phyloP scores from a whole-genome alignment of 2,797 vertebrate species.

The Enteromius treurensis region DNA sequence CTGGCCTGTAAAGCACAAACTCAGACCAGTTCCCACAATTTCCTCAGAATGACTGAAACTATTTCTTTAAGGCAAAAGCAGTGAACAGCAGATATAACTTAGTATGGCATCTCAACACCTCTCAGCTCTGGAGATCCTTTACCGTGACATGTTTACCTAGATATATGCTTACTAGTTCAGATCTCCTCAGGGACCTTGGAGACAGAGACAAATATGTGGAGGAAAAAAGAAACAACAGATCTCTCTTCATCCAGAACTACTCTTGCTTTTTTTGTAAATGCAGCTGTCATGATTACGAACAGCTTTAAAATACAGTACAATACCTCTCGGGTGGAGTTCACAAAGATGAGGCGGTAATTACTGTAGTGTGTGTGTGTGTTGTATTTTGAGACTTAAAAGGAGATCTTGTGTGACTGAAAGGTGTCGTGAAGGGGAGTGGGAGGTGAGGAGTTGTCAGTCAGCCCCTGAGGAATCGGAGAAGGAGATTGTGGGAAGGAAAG shows the following conservation, averaged over 20 bases:
- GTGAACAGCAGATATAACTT: constrained; percentile 26
- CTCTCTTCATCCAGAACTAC: constrained; percentile 27
- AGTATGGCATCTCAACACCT: constrained; percentile 20
- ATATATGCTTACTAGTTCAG: constrained; percentile 29
- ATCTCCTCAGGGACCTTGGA: constrained; percentile 29
- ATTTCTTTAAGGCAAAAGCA: constrained; percentile 8
- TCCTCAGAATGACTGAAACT: constrained; percentile 26
- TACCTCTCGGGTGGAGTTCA: constrained; percentile 33
- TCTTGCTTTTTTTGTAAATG: constrained; percentile 41
- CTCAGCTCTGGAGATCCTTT: constrained; percentile 33
- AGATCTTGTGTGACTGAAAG: constrained; percentile 36
- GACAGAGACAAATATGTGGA: constrained; percentile 38
- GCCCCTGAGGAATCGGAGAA: constrained; percentile 36
- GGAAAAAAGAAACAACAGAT: constrained; percentile 35
- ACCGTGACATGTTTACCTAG: constrained; percentile 52
- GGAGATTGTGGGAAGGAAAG: constrained; percentile 26
- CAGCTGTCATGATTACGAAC: constrained; percentile 41
- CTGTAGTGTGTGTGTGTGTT: constrained; percentile 14
- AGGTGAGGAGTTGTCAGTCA: constrained; percentile 40
- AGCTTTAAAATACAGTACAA: constrained; percentile 39
- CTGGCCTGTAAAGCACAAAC: constrained; percentile 36
- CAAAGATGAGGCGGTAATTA: constrained; percentile 27
- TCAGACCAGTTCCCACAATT: constrained; percentile 36
- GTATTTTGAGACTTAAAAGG: constrained; percentile 19
- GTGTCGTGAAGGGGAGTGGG: constrained; percentile 39